Evolutionary conservation across 2,113 vertebrate species (phyloP), one percentile per base, ranked within the genome.

Genomic region (Dipodomys merriami): DNA sequence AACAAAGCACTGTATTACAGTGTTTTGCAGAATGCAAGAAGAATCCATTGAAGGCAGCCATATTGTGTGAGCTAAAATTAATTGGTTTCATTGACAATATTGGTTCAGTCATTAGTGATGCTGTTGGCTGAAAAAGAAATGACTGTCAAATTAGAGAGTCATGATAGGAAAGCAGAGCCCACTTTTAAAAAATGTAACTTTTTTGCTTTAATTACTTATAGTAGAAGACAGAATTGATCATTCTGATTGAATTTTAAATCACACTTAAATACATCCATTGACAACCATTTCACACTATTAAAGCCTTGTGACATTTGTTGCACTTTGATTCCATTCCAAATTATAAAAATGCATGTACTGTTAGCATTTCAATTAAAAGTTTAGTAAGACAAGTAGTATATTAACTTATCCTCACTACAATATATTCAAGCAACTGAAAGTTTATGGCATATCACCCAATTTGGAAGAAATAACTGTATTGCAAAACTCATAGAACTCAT

Each of bases 181-280:
- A 68, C 8, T 88, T 69, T 84, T 11, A 49, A 53, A 27, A 76
- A 94, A 94, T 83, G 2, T 46, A 71, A 60, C 67, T 3, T 80
- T 87, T 18, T 88, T 79, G 46, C 65, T 91, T 84, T 82, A 78
- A 82, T 94, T 86, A 44, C 71, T 74, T 82, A 25, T 62, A 78
- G 60, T 57, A 90, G 29, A 93, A 91, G 35, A 18, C 39, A 68
- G 69, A 62, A 91, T 91, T 82, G 62, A 94, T 91, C 29, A 81
- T 57, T 73, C 20, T 9, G 9, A 72, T 88, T 88, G 77, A 23
- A 88, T 68, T 95, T 89, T 78, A 88, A 89, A 93, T 95, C 85
- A 89, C 27, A 64, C 44, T 13, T 92, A 35, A 57, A 68, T 13
- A 23, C 57, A 72, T 57, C 88, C 68, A 67, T 57, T 73, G 64